Evolutionary conservation across 2,888 invertebrate species (phyloP).

Genomic region (Nomada hirtipes): DNA sequence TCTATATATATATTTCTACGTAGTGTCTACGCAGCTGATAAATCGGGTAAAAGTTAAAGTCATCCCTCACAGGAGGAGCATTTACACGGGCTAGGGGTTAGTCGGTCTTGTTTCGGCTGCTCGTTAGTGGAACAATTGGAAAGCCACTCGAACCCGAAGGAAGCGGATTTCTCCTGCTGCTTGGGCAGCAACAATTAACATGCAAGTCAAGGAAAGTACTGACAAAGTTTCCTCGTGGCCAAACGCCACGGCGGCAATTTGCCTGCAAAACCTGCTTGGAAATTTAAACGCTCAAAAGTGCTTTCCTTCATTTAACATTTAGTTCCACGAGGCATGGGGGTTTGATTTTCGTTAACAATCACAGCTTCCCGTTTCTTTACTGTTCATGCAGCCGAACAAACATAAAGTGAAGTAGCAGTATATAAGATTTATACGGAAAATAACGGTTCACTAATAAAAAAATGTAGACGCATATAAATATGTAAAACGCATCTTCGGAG

Average conservation of each 20-base stretch:
- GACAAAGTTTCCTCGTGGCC: conserved; percentile 4
- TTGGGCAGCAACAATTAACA: conserved; percentile 8
- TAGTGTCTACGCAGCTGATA: no score
- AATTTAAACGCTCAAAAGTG: conserved; percentile 17
- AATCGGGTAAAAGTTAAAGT: neutral
- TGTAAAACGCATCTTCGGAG: no score
- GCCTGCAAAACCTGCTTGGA: conserved; percentile 13
- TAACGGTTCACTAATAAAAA: no score
- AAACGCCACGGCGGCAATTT: conserved; percentile 19
- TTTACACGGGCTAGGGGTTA: conserved; percentile 4
- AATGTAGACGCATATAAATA: no score
- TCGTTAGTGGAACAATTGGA: conserved; percentile 39
- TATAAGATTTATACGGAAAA: neutral
- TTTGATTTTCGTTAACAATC: no score
- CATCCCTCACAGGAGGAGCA: neutral
- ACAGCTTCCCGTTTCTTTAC: no score
- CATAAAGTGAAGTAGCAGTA: neutral
- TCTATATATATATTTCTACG: no score
- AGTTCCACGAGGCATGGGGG: no score
- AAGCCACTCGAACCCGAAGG: conserved; percentile 6
- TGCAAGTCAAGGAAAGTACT: neutral
- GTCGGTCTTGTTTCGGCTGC: conserved; percentile 2
- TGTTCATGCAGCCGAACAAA: neutral
- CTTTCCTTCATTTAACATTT: neutral
- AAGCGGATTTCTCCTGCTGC: conserved; percentile 1